These are phyloP conservation scores for Leptonema lineaticorne DNA, from an alignment of 1,140 invertebrate genomes.

Conservation along the genomic window DNA sequence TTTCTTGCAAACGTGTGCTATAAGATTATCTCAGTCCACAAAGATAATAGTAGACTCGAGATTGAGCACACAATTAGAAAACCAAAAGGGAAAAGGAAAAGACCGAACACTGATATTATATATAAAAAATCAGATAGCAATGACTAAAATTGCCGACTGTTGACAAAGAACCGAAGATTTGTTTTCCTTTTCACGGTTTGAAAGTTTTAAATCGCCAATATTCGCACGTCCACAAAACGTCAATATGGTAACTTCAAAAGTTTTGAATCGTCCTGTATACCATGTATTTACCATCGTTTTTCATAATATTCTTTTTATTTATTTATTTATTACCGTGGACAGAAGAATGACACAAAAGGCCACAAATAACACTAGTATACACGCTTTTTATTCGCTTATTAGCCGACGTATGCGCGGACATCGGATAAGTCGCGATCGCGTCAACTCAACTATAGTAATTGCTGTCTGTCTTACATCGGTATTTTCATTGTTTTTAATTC, in stretches of 20 bases:
- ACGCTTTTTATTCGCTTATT: constrained; percentile 25
- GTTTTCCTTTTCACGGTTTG: background rate
- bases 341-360: constrained; percentile 25
- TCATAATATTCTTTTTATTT: background rate
- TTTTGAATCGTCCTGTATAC: too few relatives aligned
- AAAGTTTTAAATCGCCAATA: too few relatives aligned
- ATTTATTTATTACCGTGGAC: background rate
- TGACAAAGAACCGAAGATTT: background rate
- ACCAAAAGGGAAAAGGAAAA: background rate
- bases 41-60: background rate
- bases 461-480: too few relatives aligned
- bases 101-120: background rate
- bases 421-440: background rate
- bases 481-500: too few relatives aligned
- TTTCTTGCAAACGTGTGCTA: constrained; percentile 3
- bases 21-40: background rate
- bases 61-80: constrained; percentile 4
- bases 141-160: background rate
- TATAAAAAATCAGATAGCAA: constrained; percentile 17
- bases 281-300: too few relatives aligned
- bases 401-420: background rate
- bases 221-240: too few relatives aligned
- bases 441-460: constrained; percentile 12
- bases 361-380: constrained; percentile 22
- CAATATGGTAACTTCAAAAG: too few relatives aligned